Conservation (phyloP, 2,888 invertebrate genomes). For the Bruchidius siliquastri region DNA sequence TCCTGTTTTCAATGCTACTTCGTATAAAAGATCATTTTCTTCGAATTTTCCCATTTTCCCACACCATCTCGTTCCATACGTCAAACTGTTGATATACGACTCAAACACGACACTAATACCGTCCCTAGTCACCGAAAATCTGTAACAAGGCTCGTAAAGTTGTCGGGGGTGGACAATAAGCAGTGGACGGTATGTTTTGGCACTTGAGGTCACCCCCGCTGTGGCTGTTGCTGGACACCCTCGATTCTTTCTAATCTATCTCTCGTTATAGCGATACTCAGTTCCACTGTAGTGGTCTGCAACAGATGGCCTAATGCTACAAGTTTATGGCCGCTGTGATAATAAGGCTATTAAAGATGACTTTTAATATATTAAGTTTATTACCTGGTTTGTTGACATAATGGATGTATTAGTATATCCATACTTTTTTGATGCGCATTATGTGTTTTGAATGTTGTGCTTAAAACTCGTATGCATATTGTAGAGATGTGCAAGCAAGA, state of each 20-base stretch:
- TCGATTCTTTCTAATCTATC: slow-evolving; percentile 5
- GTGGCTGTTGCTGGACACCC: slow-evolving; percentile 12
- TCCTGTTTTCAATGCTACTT: background rate
- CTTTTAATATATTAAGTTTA: background rate
- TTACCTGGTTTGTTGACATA: background rate
- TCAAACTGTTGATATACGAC: background rate
- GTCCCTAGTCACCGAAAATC: background rate
- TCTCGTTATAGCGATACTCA: background rate
- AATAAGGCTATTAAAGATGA: background rate
- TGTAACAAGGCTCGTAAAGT: background rate
- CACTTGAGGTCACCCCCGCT: slow-evolving; percentile 15
- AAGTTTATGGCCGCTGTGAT: background rate
- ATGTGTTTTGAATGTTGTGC: too few relatives aligned
- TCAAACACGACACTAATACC: background rate
- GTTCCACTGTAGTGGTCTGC: background rate
- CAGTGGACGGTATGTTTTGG: slow-evolving; percentile 5
- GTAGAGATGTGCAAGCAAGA: too few relatives aligned
- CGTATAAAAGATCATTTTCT: background rate
- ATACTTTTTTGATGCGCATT: background rate
- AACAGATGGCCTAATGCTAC: background rate
- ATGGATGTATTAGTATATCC: background rate
- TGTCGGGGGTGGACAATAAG: background rate
- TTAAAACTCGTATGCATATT: too few relatives aligned
- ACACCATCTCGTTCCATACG: background rate
- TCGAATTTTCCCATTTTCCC: background rate